These are phyloP conservation scores for Dolichopus griseipennis DNA, from an alignment of 2,888 invertebrate genomes.

Conservation along the genomic window DNA sequence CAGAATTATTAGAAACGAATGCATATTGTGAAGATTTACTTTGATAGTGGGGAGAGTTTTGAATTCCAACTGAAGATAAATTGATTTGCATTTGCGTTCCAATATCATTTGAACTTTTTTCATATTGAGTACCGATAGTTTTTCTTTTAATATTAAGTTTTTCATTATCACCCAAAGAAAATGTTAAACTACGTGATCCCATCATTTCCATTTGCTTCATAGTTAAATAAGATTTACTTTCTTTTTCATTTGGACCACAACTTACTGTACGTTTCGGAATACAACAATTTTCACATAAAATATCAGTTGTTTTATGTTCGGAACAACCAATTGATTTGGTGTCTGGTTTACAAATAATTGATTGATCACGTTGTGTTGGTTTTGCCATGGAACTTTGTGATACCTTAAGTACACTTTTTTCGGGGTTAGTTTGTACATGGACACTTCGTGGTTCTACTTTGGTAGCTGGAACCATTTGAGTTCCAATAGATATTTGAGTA, in stretches of 20 bases:
- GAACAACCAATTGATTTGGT: constrained; percentile 47
- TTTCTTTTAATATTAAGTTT: constrained; percentile 42
- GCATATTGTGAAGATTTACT: constrained; percentile 30
- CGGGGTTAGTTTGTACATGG: constrained; percentile 31
- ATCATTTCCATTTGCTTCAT: constrained; percentile 41
- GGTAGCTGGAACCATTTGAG: constrained; percentile 34
- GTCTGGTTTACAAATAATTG: constrained; percentile 38
- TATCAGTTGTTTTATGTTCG: constrained; percentile 45
- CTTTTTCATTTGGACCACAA: constrained; percentile 45
- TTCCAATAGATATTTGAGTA: constrained; percentile 36
- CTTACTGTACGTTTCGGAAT: constrained; percentile 48
- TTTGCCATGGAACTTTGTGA: constrained; percentile 31
- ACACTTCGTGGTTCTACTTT: constrained; percentile 30
- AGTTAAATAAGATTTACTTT: constrained; percentile 32
- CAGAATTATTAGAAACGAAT: constrained; percentile 24
- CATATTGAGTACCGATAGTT: constrained; percentile 34
- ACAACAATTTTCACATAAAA: constrained; percentile 47
- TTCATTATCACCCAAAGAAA: constrained; percentile 50
- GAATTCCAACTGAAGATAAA: constrained; percentile 29
- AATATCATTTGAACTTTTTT: constrained; percentile 12
- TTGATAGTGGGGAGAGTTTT: constrained; percentile 28
- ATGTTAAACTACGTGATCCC: constrained; percentile 50
- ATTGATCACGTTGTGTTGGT: constrained; percentile 33
- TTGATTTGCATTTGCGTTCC: constrained; percentile 17
- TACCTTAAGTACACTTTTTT: constrained; percentile 29